Percentiles rank a stretch among this genome's conserved stretches.
Conservation (phyloP, 2,797 vertebrate genomes). For the Spatula clypeata region DNA sequence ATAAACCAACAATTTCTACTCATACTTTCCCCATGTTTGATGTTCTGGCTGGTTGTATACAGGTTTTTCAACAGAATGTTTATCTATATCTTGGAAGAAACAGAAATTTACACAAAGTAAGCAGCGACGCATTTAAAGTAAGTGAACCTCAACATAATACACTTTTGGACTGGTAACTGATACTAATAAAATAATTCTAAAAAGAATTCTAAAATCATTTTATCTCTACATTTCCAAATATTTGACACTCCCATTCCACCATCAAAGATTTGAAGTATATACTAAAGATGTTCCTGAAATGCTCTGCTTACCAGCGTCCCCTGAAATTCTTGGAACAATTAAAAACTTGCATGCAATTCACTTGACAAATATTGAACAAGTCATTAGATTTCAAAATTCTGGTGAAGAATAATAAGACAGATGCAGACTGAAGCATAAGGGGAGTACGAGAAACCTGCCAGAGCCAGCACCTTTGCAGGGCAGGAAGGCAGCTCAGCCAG, state of each 20-base stretch:
- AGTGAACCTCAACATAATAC: not conserved
- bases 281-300: not conserved
- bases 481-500: not conserved
- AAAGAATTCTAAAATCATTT: not conserved
- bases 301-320: not conserved
- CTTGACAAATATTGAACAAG: not conserved
- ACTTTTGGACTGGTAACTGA: not conserved
- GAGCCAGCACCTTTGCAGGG: not conserved
- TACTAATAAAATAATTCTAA: not conserved
- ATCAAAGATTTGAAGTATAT: not conserved
- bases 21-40: not conserved
- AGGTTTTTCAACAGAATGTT: not conserved
- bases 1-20: not conserved
- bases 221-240: not conserved
- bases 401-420: not conserved
- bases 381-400: not conserved
- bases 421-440: not conserved
- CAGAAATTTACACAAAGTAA: not conserved
- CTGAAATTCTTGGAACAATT: not conserved
- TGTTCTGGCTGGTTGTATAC: rapidly evolving
- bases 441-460: too few species aligned
- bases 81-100: not conserved
- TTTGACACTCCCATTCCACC: not conserved
- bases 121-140: not conserved
- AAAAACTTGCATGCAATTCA: not conserved